Evolutionary conservation across 1,140 invertebrate species (phyloP).

Genomic region (Dendroctonus ponderosae): DNA sequence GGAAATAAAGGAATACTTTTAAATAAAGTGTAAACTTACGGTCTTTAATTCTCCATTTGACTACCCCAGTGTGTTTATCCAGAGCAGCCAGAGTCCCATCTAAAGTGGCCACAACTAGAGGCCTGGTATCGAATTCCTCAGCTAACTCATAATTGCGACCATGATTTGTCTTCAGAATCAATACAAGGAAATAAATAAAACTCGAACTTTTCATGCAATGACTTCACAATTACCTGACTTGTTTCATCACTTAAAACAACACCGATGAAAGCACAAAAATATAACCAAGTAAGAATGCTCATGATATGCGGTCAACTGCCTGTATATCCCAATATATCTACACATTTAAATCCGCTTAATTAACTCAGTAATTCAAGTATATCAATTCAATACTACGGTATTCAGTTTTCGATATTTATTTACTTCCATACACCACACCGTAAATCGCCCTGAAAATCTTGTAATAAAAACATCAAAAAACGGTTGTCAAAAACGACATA

Average conservation of each 20-base stretch:
- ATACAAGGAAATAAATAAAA: not conserved
- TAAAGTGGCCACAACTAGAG: constrained; percentile 85
- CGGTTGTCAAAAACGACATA: too few relatives aligned
- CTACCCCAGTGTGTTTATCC: constrained; percentile 75
- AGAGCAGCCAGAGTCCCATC: constrained; percentile 87
- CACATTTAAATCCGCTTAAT: too few relatives aligned
- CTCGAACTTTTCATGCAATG: not conserved
- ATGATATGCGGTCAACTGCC: too few relatives aligned
- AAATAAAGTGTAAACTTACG: constrained; percentile 55
- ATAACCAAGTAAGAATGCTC: not conserved
- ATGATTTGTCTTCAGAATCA: not conserved
- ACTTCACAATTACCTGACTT: constrained; percentile 15
- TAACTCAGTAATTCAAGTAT: too few relatives aligned
- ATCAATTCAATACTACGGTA: too few relatives aligned
- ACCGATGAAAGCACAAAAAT: not conserved
- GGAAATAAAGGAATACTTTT: not conserved
- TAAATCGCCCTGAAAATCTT: too few relatives aligned
- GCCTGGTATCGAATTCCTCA: constrained; percentile 64
- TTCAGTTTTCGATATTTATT: too few relatives aligned
- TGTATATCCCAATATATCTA: too few relatives aligned
- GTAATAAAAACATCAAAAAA: too few relatives aligned
- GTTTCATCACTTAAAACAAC: constrained; percentile 28
- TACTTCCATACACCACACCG: too few relatives aligned
- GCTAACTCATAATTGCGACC: constrained; percentile 59
- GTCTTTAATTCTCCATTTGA: constrained; percentile 88